Conservation (phyloP, 30 jellyfish, hydroid and myxozoan species). For the Calvadosia cruxmelitensis region DNA sequence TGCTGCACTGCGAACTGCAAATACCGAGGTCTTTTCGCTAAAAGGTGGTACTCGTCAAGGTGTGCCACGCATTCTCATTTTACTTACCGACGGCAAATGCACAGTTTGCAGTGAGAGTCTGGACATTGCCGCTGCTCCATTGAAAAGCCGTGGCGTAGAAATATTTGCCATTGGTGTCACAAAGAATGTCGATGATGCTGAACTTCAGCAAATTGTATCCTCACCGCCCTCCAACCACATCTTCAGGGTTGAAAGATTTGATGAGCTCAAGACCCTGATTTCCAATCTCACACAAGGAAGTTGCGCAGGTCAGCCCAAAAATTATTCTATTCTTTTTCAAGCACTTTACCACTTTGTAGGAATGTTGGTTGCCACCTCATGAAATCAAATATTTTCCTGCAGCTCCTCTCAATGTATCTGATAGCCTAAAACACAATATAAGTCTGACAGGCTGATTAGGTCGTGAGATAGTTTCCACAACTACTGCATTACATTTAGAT, state of each 20-base stretch:
- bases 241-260: slow-evolving; percentile 40
- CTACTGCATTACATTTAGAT: too few relatives aligned
- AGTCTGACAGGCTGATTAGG: too few relatives aligned
- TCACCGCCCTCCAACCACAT: slow-evolving; percentile 44
- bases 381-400: too few relatives aligned
- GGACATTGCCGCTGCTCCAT: slow-evolving; percentile 32
- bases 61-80: slow-evolving; percentile 70
- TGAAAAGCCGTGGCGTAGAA: slow-evolving; percentile 59
- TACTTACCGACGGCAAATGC: slow-evolving; percentile 76
- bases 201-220: slow-evolving; percentile 42
- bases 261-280: slow-evolving; percentile 33
- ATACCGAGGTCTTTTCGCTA: slow-evolving; percentile 60
- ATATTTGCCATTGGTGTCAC: slow-evolving; percentile 74
- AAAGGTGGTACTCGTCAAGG: slow-evolving; percentile 80
- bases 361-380: too few relatives aligned
- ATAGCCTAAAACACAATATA: too few relatives aligned
- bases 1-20: slow-evolving; percentile 68
- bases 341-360: too few relatives aligned
- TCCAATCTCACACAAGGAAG: slow-evolving; percentile 26
- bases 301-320: slow-evolving; percentile 40
- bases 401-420: too few relatives aligned
- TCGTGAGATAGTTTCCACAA: too few relatives aligned
- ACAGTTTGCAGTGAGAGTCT: slow-evolving; percentile 58
- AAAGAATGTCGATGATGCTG: slow-evolving; percentile 34
- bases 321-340: too few relatives aligned